phyloP scores from a whole-genome alignment of 2,888 invertebrate genomes.

The Prenolepis imparis region DNA sequence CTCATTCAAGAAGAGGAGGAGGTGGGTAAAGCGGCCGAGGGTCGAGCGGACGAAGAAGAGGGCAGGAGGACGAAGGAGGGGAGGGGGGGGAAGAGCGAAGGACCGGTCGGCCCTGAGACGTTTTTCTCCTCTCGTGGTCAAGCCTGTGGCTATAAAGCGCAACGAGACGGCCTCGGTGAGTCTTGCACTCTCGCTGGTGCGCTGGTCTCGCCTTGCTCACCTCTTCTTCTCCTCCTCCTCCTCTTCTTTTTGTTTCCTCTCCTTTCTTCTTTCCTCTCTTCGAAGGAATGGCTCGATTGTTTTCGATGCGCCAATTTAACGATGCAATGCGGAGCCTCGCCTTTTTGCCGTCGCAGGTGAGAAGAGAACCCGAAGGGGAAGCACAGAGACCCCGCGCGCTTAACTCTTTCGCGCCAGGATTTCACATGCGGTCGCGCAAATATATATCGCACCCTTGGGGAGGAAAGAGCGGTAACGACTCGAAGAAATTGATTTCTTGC shows the following conservation, averaged over 20 bases:
- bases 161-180: slow-evolving; percentile 77
- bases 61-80: slow-evolving; percentile 4
- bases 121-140: slow-evolving; percentile 76
- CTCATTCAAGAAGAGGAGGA: slow-evolving; percentile 77
- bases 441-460: slow-evolving; percentile 29
- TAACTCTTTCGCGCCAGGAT: slow-evolving; percentile 10
- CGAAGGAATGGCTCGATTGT: slow-evolving; percentile 65
- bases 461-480: not conserved
- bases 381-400: slow-evolving; percentile 9
- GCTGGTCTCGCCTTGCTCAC: slow-evolving; percentile 57
- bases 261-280: not conserved
- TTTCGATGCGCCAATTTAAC: slow-evolving; percentile 69
- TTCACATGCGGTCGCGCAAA: slow-evolving; percentile 26
- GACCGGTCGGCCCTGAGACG: slow-evolving; percentile 76
- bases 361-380: slow-evolving; percentile 42
- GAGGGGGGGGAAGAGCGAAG: slow-evolving; percentile 40
- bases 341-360: slow-evolving; percentile 53
- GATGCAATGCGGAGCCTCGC: slow-evolving; percentile 54
- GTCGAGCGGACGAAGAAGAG: slow-evolving; percentile 34
- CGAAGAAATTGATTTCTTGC: slow-evolving; percentile 44
- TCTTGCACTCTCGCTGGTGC: slow-evolving; percentile 69
- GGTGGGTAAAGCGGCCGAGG: slow-evolving; percentile 50
- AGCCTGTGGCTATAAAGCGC: slow-evolving; percentile 75
- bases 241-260: slow-evolving; percentile 12
- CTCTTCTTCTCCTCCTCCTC: slow-evolving; percentile 10